These are phyloP conservation scores for Oncorhynchus tshawytscha DNA, from an alignment of 2,113 vertebrate genomes.

Conservation along the genomic window DNA sequence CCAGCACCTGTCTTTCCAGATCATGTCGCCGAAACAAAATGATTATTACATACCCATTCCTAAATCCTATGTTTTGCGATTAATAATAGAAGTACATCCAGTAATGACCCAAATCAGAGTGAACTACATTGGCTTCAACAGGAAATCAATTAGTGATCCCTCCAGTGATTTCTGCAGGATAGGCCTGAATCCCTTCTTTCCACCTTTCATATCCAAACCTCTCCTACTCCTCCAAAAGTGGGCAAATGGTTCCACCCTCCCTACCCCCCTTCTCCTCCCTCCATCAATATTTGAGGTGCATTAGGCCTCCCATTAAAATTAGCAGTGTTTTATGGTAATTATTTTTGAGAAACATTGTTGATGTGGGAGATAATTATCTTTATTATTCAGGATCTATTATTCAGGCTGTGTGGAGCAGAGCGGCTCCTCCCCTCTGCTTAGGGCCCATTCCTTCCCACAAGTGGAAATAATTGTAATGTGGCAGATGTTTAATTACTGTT, in stretches of 20 bases:
- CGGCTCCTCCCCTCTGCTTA: slow-evolving; percentile 58
- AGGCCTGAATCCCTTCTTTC: slow-evolving; percentile 16
- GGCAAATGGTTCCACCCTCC: slow-evolving; percentile 41
- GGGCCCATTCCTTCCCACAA: slow-evolving; percentile 65
- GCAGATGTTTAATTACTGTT: slow-evolving; percentile 73
- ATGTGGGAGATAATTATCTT: slow-evolving; percentile 74
- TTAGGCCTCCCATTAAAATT: slow-evolving; percentile 63
- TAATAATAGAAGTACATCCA: background rate
- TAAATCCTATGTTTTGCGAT: background rate
- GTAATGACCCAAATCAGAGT: background rate
- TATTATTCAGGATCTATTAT: slow-evolving; percentile 72
- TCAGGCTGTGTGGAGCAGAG: slow-evolving; percentile 56
- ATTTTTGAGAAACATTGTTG: slow-evolving; percentile 56
- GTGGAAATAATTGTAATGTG: slow-evolving; percentile 72
- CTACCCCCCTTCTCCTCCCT: background rate
- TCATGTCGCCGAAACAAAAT: background rate
- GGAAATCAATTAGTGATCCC: slow-evolving; percentile 31
- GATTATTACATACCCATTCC: background rate
- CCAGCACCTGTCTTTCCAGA: background rate
- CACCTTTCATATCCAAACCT: slow-evolving; percentile 36
- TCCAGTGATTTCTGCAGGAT: slow-evolving; percentile 4
- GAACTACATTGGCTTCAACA: background rate
- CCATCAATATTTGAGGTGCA: slow-evolving; percentile 56
- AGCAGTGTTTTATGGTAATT: slow-evolving; percentile 71
- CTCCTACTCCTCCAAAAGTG: slow-evolving; percentile 18